These are phyloP conservation scores for Pocillopora meandrina DNA, from an alignment of 92 coral and sea anemone species.

Conservation along the genomic window DNA sequence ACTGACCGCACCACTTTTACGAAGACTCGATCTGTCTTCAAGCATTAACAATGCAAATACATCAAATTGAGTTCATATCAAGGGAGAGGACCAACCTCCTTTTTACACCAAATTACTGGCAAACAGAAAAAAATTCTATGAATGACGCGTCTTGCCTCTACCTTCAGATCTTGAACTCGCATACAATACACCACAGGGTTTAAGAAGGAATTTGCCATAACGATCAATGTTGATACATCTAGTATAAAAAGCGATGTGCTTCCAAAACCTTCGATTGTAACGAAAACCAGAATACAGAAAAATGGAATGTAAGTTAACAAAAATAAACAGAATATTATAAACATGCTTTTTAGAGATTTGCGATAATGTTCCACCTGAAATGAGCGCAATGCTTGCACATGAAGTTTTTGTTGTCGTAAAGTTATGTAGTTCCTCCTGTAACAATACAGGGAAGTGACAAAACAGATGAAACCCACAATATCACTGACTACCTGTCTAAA, in stretches of 20 bases:
- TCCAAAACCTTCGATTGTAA: not conserved
- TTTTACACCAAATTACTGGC: not conserved
- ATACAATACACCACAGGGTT: not conserved
- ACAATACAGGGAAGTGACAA: not conserved
- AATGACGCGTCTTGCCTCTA: not conserved
- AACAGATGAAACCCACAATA: not conserved
- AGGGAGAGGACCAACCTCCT: too few relatives aligned
- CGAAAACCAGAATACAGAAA: not conserved
- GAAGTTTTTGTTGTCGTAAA: not conserved
- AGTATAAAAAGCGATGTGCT: not conserved
- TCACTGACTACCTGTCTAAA: not conserved
- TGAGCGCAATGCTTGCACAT: not conserved
- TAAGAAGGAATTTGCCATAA: not conserved
- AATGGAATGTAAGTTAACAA: not conserved
- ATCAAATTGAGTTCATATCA: too few relatives aligned
- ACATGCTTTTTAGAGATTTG: constrained; percentile 12
- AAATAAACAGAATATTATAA: not conserved
- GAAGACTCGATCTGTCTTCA: too few relatives aligned
- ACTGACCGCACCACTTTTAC: too few relatives aligned
- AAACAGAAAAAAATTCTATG: not conserved
- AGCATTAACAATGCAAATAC: too few relatives aligned
- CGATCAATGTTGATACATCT: not conserved
- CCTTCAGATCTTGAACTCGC: not conserved
- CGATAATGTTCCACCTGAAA: constrained; percentile 4
- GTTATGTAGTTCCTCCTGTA: not conserved